These are phyloP conservation scores for Lates japonicus DNA, from an alignment of 2,797 vertebrate genomes.

Conservation along the genomic window DNA sequence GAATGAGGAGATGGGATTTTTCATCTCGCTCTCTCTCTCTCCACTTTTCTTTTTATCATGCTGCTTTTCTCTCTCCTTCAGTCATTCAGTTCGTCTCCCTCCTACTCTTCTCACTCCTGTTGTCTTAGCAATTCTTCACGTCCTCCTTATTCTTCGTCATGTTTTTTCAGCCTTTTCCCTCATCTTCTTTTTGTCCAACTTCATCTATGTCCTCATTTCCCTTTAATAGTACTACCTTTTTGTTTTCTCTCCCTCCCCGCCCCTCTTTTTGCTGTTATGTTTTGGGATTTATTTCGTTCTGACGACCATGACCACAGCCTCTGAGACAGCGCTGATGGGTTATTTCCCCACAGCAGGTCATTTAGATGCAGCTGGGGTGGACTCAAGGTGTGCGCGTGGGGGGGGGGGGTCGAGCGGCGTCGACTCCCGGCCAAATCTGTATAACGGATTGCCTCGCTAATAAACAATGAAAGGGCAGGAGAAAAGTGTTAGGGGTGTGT, in stretches of 20 bases:
- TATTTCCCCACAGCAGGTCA: slow-evolving; percentile 76
- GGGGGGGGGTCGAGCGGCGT: slow-evolving; percentile 17
- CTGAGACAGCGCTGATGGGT: slow-evolving; percentile 47
- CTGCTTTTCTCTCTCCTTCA: neutral
- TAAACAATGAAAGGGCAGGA: slow-evolving; percentile 87
- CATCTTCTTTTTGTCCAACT: slow-evolving; percentile 58
- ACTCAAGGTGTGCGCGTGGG: slow-evolving; percentile 48
- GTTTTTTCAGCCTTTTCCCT: slow-evolving; percentile 17
- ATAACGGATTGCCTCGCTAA: slow-evolving; percentile 90
- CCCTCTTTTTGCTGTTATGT: slow-evolving; percentile 18
- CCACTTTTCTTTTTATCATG: too few relatives aligned
- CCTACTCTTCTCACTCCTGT: slow-evolving; percentile 15
- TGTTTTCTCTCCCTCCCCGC: slow-evolving; percentile 13
- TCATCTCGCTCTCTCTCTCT: too few relatives aligned
- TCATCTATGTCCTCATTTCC: slow-evolving; percentile 59
- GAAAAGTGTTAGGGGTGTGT: slow-evolving; percentile 41
- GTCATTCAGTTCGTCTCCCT: neutral
- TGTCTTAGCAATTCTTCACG: slow-evolving; percentile 46
- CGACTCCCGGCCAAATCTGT: slow-evolving; percentile 46
- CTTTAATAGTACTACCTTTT: slow-evolving; percentile 11
- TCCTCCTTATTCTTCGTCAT: slow-evolving; percentile 1
- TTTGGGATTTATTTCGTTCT: slow-evolving; percentile 58
- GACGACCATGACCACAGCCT: slow-evolving; percentile 55
- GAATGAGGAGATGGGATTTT: slow-evolving; percentile 9
- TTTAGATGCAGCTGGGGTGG: slow-evolving; percentile 77